Percentiles rank a stretch among this genome's conserved stretches.
phyloP scores from a whole-genome alignment of 2,888 invertebrate species.

The Oithona nana region DNA sequence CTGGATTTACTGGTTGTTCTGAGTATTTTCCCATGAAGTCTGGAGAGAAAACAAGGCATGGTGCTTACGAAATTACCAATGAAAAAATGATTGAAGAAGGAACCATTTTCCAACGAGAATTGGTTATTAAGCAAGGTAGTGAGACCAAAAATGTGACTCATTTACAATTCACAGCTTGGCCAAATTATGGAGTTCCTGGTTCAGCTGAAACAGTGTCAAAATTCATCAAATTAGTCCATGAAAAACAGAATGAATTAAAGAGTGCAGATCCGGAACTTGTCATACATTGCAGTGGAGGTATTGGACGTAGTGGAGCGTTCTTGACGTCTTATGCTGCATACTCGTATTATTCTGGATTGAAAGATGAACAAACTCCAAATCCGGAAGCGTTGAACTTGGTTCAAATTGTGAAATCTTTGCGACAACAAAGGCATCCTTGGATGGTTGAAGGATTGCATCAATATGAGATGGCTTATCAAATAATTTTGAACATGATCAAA shows the following conservation, averaged over 20 bases:
- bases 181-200: constrained; percentile 6
- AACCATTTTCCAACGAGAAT: too few relatives aligned
- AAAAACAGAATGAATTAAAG: background rate
- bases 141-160: background rate
- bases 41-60: background rate
- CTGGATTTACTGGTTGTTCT: background rate
- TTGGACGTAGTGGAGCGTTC: constrained; percentile 1
- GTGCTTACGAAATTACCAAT: background rate
- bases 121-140: background rate
- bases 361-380: background rate
- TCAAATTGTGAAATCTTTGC: background rate
- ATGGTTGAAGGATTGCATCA: constrained; percentile 6
- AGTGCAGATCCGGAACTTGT: background rate
- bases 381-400: background rate
- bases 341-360: background rate
- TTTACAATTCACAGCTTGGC: background rate
- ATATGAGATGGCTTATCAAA: background rate
- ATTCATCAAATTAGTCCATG: background rate
- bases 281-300: constrained; percentile 3
- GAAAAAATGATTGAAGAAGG: too few relatives aligned
- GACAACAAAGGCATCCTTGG: constrained; percentile 11
- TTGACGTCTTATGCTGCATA: background rate
- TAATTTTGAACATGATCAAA: too few relatives aligned
- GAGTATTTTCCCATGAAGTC: background rate
- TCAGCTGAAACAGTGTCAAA: background rate